Evolutionary conservation across 2,113 vertebrate species (phyloP).

Genomic region (Copsychus sechellarum): DNA sequence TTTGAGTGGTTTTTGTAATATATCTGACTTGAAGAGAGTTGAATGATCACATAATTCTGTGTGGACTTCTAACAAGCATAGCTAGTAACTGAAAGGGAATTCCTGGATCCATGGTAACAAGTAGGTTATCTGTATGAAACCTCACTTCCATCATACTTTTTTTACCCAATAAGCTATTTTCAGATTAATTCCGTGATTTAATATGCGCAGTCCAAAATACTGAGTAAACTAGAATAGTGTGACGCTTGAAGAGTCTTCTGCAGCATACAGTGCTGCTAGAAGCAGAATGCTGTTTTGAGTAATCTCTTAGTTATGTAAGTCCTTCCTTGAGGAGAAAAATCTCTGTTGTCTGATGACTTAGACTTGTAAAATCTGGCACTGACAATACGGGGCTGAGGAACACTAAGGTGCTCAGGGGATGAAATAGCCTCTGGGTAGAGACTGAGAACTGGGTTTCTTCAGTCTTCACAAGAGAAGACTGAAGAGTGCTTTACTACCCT

Average conservation of each 20-base stretch:
- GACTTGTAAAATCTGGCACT: not conserved
- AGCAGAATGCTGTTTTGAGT: not conserved
- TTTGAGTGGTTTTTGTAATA: not conserved
- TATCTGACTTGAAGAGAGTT: not conserved
- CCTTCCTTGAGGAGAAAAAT: not conserved
- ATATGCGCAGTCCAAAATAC: not conserved
- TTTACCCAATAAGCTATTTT: not conserved
- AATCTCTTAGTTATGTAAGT: not conserved
- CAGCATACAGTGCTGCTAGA: not conserved
- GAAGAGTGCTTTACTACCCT: not conserved
- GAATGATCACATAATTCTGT: not conserved
- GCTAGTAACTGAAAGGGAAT: not conserved
- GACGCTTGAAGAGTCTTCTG: not conserved
- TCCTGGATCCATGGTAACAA: not conserved
- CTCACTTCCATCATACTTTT: not conserved
- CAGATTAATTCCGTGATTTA: not conserved
- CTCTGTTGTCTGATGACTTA: not conserved
- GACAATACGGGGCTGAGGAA: not conserved
- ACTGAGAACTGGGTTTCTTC: not conserved
- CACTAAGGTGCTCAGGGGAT: not conserved
- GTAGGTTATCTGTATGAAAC: not conserved
- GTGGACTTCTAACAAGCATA: not conserved
- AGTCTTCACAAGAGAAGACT: not conserved
- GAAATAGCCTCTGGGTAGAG: not conserved
- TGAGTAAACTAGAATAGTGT: not conserved